Evolutionary conservation across 1,140 invertebrate genomes (phyloP).

Genomic region (Cyrtorhinus lividipennis): DNA sequence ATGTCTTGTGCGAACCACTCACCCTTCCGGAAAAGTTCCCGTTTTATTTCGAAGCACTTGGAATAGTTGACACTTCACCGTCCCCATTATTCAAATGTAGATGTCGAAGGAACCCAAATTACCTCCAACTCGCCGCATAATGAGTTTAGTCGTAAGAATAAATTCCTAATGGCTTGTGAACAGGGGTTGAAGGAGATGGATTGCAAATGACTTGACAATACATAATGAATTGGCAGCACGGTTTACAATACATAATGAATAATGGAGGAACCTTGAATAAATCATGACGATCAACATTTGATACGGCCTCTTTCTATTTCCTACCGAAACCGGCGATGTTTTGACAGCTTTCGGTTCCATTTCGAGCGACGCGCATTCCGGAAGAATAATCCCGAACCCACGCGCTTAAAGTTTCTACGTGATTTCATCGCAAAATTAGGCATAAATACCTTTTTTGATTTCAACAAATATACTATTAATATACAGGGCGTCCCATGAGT

Average conservation of each 20-base stretch:
- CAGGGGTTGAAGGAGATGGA: not conserved
- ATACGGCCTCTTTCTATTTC: not conserved
- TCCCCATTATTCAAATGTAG: constrained; percentile 1
- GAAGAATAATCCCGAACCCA: no score
- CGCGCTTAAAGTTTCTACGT: no score
- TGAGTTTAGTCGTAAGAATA: constrained; percentile 7
- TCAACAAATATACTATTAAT: no score
- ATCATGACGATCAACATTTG: constrained; percentile 8
- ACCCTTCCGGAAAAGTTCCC: no score
- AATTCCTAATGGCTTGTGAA: constrained; percentile 1
- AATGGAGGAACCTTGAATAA: not conserved
- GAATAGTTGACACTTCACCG: not conserved
- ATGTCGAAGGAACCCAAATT: not conserved
- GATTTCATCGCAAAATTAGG: no score
- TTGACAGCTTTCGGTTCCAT: no score
- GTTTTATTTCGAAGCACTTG: no score
- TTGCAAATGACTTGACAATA: constrained; percentile 10
- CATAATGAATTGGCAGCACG: constrained; percentile 2
- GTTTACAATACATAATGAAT: constrained; percentile 8
- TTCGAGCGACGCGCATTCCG: no score
- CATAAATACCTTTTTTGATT: no score
- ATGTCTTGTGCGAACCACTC: no score
- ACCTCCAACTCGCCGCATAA: not conserved
- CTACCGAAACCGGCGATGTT: no score
- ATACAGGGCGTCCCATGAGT: no score